phyloP scores from a whole-genome alignment of 2,888 invertebrate genomes.

The Euzophera pinguis region DNA sequence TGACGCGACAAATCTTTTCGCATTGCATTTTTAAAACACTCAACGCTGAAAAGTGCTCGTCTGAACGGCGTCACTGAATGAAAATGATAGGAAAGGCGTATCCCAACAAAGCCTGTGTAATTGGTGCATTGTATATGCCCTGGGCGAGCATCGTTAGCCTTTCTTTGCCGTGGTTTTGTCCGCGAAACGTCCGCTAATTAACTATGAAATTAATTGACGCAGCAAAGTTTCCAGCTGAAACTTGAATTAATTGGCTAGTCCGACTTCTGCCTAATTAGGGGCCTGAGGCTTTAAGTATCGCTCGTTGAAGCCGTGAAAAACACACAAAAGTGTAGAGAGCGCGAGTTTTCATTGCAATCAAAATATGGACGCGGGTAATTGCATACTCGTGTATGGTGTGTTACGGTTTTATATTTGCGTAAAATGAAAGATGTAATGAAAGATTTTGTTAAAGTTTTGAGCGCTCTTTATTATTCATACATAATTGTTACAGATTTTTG shows the following conservation, averaged over 20 bases:
- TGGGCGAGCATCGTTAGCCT: slow-evolving; percentile 71
- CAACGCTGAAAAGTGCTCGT: slow-evolving; percentile 11
- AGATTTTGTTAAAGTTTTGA: no score
- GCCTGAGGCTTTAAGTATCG: slow-evolving; percentile 76
- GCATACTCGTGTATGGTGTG: slow-evolving; percentile 25
- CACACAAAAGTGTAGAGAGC: slow-evolving; percentile 73
- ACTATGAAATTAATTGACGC: slow-evolving; percentile 81
- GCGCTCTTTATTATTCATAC: no score
- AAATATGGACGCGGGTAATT: slow-evolving; percentile 39
- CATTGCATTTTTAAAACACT: slow-evolving; percentile 3
- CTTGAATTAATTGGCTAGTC: slow-evolving; percentile 80
- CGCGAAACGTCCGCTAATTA: slow-evolving; percentile 70
- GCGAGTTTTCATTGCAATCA: slow-evolving; percentile 35
- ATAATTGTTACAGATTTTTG: no score
- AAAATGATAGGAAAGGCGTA: slow-evolving; percentile 35
- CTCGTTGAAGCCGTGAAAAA: slow-evolving; percentile 74
- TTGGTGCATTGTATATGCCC: slow-evolving; percentile 71
- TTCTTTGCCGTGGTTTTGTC: slow-evolving; percentile 76
- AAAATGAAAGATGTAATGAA: not conserved
- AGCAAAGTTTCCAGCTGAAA: slow-evolving; percentile 79
- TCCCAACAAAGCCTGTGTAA: slow-evolving; percentile 67
- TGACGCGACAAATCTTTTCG: slow-evolving; percentile 4
- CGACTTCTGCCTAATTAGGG: slow-evolving; percentile 79
- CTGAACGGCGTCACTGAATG: slow-evolving; percentile 28
- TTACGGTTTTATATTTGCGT: not conserved